These are phyloP conservation scores for Ernsta delagoae DNA, from an alignment of 2,888 invertebrate genomes.

Conservation along the genomic window DNA sequence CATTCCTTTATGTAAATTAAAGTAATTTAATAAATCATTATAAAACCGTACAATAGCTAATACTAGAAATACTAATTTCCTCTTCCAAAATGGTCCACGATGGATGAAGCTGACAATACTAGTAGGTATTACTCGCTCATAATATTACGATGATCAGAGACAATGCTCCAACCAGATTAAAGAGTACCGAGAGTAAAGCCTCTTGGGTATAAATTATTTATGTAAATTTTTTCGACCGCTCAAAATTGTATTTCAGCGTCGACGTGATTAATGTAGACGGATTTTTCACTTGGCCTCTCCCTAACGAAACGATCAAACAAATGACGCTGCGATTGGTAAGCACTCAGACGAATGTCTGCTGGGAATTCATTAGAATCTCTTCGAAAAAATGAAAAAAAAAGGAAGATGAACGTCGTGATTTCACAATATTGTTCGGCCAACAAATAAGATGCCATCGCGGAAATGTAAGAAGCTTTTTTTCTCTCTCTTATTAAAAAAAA, in stretches of 20 bases:
- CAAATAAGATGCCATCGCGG: conserved; percentile 52
- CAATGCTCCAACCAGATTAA: conserved; percentile 56
- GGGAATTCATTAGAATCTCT: conserved; percentile 72
- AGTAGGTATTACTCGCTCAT: too few relatives aligned
- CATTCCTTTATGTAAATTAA: too few relatives aligned
- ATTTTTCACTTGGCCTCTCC: conserved; percentile 76
- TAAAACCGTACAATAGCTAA: background rate
- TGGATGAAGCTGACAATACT: conserved; percentile 9
- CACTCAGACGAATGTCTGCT: conserved; percentile 62
- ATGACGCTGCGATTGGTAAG: conserved; percentile 72
- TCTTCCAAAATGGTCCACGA: background rate
- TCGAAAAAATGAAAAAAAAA: conserved; percentile 46
- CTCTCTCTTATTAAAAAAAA: conserved; percentile 43
- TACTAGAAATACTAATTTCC: too few relatives aligned
- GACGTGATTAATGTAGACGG: conserved; percentile 77
- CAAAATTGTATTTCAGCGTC: conserved; percentile 79
- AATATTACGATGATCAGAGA: conserved; percentile 32
- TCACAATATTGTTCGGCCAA: conserved; percentile 56
- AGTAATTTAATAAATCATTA: too few relatives aligned
- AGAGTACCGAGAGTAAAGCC: conserved; percentile 56
- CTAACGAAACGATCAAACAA: conserved; percentile 75
- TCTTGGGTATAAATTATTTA: conserved; percentile 81
- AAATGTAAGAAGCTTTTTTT: conserved; percentile 44
- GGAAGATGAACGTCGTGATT: conserved; percentile 53
- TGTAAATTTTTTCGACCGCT: conserved; percentile 79